Percentiles rank a stretch among this genome's conserved stretches.
These are phyloP conservation scores for Microcebus murinus DNA, from an alignment of 2,113 vertebrate genomes.

Conservation along the genomic window DNA sequence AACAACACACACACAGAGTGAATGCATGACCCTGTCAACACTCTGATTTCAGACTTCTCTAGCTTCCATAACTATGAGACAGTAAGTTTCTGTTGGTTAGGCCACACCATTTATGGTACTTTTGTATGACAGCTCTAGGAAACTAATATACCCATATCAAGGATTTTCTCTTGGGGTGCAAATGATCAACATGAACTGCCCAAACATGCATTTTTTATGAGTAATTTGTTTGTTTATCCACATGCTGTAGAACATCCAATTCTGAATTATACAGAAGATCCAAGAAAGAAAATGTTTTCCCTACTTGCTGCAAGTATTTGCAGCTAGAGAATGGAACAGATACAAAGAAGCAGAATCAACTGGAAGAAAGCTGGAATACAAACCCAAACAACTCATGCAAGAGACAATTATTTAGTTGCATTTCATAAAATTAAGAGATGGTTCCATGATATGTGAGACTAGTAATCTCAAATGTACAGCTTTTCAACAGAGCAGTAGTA, in stretches of 20 bases:
- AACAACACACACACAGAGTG: neutral
- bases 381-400: conserved; percentile 14
- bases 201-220: conserved; percentile 49
- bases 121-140: neutral
- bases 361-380: neutral
- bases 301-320: neutral
- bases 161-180: neutral
- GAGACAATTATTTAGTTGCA: neutral
- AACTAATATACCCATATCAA: neutral
- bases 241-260: conserved; percentile 4
- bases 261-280: neutral
- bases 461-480: neutral
- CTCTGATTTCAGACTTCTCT: neutral
- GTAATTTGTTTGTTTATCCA: conserved; percentile 11
- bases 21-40: neutral
- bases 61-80: neutral
- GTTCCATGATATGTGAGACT: neutral
- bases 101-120: neutral
- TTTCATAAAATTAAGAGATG: conserved; percentile 9
- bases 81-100: neutral
- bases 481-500: neutral
- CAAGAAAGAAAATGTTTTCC: neutral
- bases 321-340: neutral
- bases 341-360: neutral
- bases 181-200: neutral